These are phyloP conservation scores for Plebejus anna DNA, from an alignment of 2,888 invertebrate genomes.

Conservation along the genomic window DNA sequence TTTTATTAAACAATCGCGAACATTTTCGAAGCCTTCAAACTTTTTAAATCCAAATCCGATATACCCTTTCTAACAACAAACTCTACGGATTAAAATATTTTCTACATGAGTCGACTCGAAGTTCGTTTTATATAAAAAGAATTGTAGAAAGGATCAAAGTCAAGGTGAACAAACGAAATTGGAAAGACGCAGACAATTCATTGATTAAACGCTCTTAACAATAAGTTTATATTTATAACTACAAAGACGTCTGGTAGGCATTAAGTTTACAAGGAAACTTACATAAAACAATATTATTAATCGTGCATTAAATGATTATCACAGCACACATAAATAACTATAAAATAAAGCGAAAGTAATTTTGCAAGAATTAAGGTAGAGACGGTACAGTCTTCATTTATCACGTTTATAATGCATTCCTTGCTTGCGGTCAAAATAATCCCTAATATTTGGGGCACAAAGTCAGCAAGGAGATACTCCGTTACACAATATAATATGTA, in stretches of 20 bases:
- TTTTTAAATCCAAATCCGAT: slow-evolving; percentile 2
- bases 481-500: too few species aligned
- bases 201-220: not conserved
- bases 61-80: not conserved
- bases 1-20: not conserved
- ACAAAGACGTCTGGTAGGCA: not conserved
- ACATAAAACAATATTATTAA: not conserved
- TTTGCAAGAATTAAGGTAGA: too few species aligned
- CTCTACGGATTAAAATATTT: slow-evolving; percentile 11
- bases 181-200: not conserved
- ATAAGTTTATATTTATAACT: not conserved
- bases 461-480: too few species aligned
- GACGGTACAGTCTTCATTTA: too few species aligned
- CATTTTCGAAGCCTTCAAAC: slow-evolving; percentile 4
- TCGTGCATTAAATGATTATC: too few species aligned
- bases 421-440: too few species aligned
- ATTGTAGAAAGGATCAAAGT: slow-evolving; percentile 12
- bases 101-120: not conserved
- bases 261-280: not conserved
- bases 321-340: too few species aligned
- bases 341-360: too few species aligned
- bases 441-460: too few species aligned
- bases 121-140: slow-evolving; percentile 8
- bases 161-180: slow-evolving; percentile 17
- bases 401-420: too few species aligned